These are phyloP conservation scores for Accipiter cooperii DNA, from an alignment of 2,113 vertebrate species.

Conservation along the genomic window DNA sequence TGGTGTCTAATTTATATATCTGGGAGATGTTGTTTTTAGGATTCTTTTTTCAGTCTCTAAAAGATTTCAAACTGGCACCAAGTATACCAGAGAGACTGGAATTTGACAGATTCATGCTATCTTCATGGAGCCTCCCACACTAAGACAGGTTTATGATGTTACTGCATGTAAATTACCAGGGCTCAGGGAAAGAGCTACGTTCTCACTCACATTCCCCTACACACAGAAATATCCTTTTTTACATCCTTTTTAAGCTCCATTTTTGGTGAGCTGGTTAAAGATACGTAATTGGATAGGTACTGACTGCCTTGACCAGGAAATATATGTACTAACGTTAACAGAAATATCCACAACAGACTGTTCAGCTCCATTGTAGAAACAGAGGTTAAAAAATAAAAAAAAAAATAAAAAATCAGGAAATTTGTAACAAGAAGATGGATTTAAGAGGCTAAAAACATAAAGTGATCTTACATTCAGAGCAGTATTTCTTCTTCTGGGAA, in stretches of 20 bases:
- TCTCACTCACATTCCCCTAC: neutral
- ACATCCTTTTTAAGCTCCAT: neutral
- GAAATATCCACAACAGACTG: neutral
- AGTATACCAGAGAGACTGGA: neutral
- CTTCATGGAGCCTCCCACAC: neutral
- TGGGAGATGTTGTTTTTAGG: neutral
- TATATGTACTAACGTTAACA: neutral
- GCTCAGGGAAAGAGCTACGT: neutral
- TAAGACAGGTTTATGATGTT: conserved; percentile 28
- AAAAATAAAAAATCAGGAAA: neutral
- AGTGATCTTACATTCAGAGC: neutral
- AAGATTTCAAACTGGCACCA: neutral
- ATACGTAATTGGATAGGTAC: neutral
- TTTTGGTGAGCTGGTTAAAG: neutral
- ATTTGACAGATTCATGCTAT: conserved; percentile 10
- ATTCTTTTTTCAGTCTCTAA: neutral
- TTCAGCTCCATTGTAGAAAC: neutral
- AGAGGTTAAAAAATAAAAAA: neutral
- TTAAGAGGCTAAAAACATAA: conserved; percentile 30
- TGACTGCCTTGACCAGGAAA: neutral
- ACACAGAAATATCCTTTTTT: neutral
- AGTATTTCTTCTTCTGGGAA: neutral
- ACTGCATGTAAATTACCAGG: neutral
- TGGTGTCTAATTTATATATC: neutral
- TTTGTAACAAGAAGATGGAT: conserved; percentile 13